Conservation (phyloP, 2,888 invertebrate species). For the Cephonodes hylas region DNA sequence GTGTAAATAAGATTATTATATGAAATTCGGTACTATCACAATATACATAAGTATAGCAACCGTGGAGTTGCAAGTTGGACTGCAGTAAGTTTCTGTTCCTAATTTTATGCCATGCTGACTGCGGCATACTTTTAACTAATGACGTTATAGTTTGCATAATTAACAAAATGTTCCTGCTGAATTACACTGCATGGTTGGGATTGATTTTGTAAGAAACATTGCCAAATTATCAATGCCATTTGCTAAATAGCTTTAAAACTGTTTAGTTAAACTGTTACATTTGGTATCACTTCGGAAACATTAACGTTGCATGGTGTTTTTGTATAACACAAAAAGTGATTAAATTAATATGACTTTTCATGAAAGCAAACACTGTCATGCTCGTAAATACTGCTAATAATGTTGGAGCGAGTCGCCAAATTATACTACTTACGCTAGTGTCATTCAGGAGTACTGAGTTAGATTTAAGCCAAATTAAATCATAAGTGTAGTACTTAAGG, state of each 20-base stretch:
- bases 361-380: neutral
- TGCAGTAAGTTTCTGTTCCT: neutral
- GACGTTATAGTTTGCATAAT: neutral
- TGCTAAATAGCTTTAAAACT: neutral
- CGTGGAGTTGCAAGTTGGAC: neutral
- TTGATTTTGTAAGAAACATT: neutral
- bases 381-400: neutral
- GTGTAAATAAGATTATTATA: neutral
- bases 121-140: neutral
- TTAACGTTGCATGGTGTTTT: neutral
- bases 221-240: neutral
- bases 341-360: neutral
- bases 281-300: neutral
- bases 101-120: neutral
- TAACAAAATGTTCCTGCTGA: neutral
- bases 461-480: slow-evolving; percentile 20
- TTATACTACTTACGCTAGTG: slow-evolving; percentile 15
- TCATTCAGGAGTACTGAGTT: slow-evolving; percentile 22
- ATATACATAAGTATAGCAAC: neutral
- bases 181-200: neutral
- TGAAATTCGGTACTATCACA: neutral
- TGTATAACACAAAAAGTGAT: neutral
- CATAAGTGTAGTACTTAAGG: slow-evolving; percentile 13
- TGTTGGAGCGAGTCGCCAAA: slow-evolving; percentile 2
- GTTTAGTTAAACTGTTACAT: neutral